Conservation (phyloP, 2,797 vertebrate genomes). For the Arctocebus calabarensis region DNA sequence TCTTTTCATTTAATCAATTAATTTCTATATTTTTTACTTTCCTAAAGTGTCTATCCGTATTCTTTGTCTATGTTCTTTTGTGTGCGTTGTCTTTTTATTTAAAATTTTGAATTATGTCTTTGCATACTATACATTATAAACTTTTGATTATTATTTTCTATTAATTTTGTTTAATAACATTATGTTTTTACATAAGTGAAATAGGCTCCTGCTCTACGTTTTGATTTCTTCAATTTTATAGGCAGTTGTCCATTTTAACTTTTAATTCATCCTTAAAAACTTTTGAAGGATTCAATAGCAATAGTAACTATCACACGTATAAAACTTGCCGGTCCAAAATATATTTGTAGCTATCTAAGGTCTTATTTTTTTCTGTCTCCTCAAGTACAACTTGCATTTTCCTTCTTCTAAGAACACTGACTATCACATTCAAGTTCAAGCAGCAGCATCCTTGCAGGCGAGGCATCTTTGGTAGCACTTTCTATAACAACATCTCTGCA, state of each 20-base stretch:
- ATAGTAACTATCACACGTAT: neutral
- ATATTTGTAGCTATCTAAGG: neutral
- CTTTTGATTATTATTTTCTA: neutral
- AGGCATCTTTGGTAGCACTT: neutral
- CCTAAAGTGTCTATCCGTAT: neutral
- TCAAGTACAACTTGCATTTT: neutral
- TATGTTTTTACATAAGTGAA: too few relatives aligned
- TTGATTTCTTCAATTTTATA: slow-evolving; percentile 23
- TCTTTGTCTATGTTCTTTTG: neutral
- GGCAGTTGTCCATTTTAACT: neutral
- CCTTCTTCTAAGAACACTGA: neutral
- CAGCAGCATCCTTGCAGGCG: neutral
- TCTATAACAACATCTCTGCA: neutral
- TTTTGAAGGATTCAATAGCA: neutral
- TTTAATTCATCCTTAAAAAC: neutral
- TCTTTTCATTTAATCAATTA: neutral
- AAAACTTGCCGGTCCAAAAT: neutral
- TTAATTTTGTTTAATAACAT: neutral
- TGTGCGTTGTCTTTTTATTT: neutral
- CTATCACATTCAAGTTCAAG: neutral
- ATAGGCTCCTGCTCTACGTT: neutral
- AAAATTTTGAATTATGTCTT: neutral
- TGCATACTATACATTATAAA: neutral
- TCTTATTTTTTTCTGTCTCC: neutral
- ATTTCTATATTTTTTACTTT: neutral